These are phyloP conservation scores for Aphelocoma californica DNA, from an alignment of 2,797 vertebrate species.

Conservation along the genomic window DNA sequence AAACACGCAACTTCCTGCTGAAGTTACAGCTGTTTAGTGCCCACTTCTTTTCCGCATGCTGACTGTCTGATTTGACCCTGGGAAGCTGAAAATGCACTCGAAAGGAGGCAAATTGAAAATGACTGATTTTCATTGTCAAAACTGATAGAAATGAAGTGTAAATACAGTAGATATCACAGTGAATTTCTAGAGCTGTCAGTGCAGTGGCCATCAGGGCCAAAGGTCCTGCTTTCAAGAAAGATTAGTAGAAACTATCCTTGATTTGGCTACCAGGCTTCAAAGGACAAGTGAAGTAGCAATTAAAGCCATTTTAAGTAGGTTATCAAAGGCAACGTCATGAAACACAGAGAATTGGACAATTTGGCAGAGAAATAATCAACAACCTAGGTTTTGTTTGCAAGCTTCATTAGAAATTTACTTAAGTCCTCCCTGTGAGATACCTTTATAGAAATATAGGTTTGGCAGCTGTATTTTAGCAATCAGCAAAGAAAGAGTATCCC, in stretches of 20 bases:
- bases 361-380: neutral
- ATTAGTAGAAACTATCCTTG: neutral
- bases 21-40: neutral
- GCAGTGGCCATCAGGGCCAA: neutral
- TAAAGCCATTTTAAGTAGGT: neutral
- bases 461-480: neutral
- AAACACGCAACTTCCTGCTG: neutral
- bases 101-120: neutral
- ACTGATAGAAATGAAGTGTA: neutral
- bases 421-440: neutral
- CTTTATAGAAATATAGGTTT: neutral
- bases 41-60: neutral
- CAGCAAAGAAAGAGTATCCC: neutral
- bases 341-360: neutral
- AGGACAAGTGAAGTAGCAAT: neutral
- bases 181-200: neutral
- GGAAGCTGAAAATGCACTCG: neutral
- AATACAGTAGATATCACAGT: neutral
- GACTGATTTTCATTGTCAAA: neutral
- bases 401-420: neutral
- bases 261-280: neutral
- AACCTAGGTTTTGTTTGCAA: neutral
- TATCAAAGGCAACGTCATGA: neutral
- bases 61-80: neutral
- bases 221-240: neutral